Conservation (phyloP, 2,797 vertebrate species). For the Catostomus latipinnis region DNA sequence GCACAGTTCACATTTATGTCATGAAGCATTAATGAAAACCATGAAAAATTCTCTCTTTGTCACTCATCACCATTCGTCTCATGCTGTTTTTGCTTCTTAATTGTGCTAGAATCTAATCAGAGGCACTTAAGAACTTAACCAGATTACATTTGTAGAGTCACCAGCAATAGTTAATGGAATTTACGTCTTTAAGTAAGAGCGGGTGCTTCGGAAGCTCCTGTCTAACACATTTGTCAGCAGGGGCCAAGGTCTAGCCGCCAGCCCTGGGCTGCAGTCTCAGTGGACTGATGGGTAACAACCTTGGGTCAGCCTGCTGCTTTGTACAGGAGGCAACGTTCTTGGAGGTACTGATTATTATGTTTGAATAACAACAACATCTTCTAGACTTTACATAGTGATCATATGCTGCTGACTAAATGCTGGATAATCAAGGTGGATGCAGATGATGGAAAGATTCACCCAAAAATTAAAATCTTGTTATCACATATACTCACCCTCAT, state of each 20-base stretch:
- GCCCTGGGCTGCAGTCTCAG: conserved; percentile 32
- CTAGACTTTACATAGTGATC: not conserved
- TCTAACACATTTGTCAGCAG: conserved; percentile 52
- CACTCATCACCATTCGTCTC: conserved; percentile 28
- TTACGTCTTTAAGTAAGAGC: conserved; percentile 73
- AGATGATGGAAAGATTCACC: not conserved
- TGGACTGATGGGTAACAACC: conserved; percentile 42
- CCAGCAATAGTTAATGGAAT: conserved; percentile 76
- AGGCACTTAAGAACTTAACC: conserved; percentile 69
- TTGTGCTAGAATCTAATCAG: conserved; percentile 63
- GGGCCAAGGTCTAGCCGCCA: conserved; percentile 45
- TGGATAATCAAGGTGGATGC: not conserved
- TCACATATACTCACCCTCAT: too few species aligned
- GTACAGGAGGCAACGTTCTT: not conserved
- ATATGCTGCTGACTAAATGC: not conserved
- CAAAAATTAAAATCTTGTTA: too few species aligned
- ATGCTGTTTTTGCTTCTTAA: conserved; percentile 45
- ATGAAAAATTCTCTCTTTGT: conserved; percentile 1
- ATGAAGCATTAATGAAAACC: conserved; percentile 41
- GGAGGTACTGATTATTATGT: not conserved
- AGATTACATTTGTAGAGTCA: conserved; percentile 67
- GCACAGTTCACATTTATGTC: conserved; percentile 41
- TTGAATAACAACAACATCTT: not conserved
- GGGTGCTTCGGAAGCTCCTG: conserved; percentile 61
- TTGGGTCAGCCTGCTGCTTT: conserved; percentile 24